Percentiles rank a stretch among this genome's conserved stretches.
phyloP scores from a whole-genome alignment of 2,888 invertebrate species.

The Amphipoea oculea region DNA sequence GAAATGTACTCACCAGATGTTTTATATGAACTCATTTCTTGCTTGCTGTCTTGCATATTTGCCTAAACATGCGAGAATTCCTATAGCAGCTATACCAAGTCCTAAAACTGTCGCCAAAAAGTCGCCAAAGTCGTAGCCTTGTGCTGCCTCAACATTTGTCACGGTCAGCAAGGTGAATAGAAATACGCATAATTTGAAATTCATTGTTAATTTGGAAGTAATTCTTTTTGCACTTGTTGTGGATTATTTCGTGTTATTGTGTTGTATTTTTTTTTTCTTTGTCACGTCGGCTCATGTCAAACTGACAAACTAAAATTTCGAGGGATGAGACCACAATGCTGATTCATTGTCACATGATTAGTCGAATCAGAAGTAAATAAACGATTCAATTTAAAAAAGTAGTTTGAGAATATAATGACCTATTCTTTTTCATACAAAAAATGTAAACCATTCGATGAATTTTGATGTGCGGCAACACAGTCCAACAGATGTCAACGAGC shows the following conservation, averaged over 20 bases:
- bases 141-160: constrained; percentile 87
- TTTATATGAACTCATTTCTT: constrained; percentile 87
- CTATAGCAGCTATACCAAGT: constrained; percentile 90
- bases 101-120: constrained; percentile 92
- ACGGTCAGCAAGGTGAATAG: constrained; percentile 81
- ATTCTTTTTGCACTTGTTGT: constrained; percentile 23
- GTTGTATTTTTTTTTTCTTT: constrained; percentile 40
- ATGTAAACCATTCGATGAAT: background rate
- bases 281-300: constrained; percentile 36
- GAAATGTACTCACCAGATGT: constrained; percentile 43
- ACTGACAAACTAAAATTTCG: background rate
- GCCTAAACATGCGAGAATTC: constrained; percentile 92
- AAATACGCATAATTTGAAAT: constrained; percentile 80
- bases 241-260: constrained; percentile 28
- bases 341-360: constrained; percentile 14
- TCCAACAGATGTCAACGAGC: constrained; percentile 47
- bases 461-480: constrained; percentile 14
- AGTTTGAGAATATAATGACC: background rate
- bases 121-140: constrained; percentile 92
- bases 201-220: constrained; percentile 73
- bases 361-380: constrained; percentile 13
- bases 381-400: background rate
- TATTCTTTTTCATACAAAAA: background rate
- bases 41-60: constrained; percentile 92
- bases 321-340: background rate